Conservation (phyloP, 2,113 vertebrate genomes). For the Bos taurus region DNA sequence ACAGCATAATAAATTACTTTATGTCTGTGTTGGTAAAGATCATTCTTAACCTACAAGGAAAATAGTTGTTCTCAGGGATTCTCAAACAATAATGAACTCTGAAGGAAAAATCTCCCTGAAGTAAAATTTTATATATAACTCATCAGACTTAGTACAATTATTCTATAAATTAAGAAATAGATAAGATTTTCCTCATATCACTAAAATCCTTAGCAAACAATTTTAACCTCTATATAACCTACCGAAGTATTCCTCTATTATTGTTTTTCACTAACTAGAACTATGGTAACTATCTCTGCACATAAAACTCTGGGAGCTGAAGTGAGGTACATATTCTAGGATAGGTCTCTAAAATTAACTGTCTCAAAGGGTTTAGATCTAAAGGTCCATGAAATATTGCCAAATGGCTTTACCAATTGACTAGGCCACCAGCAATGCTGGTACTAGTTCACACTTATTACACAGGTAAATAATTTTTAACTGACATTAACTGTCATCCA, state of each 20-base stretch:
- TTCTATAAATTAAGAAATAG: neutral
- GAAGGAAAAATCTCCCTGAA: neutral
- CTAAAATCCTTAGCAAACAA: neutral
- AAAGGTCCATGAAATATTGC: neutral
- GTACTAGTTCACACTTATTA: neutral
- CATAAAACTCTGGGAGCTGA: neutral
- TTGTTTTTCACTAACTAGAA: conserved; percentile 21
- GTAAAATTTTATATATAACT: conserved; percentile 19
- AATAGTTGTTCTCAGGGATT: neutral
- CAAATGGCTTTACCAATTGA: neutral
- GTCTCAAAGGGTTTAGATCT: neutral
- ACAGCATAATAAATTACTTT: neutral
- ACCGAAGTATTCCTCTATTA: neutral
- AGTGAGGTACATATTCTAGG: neutral
- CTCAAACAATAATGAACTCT: neutral
- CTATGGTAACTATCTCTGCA: neutral
- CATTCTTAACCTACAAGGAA: conserved; percentile 10
- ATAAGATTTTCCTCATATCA: neutral
- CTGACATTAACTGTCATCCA: neutral
- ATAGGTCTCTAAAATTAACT: neutral
- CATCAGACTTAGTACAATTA: neutral
- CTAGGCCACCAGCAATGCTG: neutral
- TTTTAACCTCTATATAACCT: neutral
- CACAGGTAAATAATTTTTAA: conserved; percentile 23
- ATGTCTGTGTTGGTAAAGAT: neutral